Evolutionary conservation across 2,113 vertebrate species (phyloP), one percentile per base, ranked within the genome.

Genomic region (Cynocephalus volans): DNA sequence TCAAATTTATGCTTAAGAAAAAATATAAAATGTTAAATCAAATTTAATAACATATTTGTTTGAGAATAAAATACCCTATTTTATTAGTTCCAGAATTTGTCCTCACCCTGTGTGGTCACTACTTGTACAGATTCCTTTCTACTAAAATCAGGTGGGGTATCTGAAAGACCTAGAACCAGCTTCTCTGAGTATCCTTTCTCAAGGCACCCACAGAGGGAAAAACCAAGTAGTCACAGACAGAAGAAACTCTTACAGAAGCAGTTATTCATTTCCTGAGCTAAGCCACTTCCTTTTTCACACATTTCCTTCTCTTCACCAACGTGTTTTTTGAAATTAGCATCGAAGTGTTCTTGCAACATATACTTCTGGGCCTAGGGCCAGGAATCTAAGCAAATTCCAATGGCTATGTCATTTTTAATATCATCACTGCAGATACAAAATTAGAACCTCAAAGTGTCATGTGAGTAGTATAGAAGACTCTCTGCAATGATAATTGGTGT

Each of bases 281-380:
- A 85, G 70, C 95, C 95, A 97, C 96, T 97, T 97, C 97, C 94
- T 95, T 82, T 80, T 95, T 97, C 87, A 95, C 48, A 90, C 50
- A 94, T 72, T 94, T 94, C 81, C 94, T 94, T 96, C 62, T 96
- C 84, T 90, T 82, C 76, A 95, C 73, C 88, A 86, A 64, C 41
- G 36, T 56, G 48, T 28, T 91, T 95, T 96, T 83, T 85, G 60
- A 97, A 92, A 95, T n/a, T 70, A 96, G 36, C 56, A 85, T 6
- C 17, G 1, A 79, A 80, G 24, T 88, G 58, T 64, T 81, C 64
- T 95, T 95, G 31, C 50, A 93, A 95, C 93, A 94, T 24, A n/a
- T 4, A 70, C 41, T 92, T 95, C 33, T 85, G 45, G 67, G 23
- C 11, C 9, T 3, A 13, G 28, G 8, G 41, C 50, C 28, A 14